These are phyloP conservation scores for Sarcoramphus papa DNA, from an alignment of 2,797 vertebrate species.

Conservation along the genomic window DNA sequence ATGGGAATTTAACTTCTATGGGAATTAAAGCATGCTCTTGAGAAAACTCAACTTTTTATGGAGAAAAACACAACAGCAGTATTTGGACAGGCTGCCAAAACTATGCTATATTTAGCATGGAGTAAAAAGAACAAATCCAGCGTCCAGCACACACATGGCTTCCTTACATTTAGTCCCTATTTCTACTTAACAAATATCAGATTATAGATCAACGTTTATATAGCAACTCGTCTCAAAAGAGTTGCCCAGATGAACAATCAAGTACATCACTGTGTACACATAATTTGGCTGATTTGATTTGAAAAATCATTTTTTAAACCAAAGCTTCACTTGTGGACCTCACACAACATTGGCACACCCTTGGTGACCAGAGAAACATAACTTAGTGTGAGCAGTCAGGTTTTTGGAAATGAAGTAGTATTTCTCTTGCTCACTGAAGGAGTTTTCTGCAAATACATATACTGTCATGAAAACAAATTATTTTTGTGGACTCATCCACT, in stretches of 20 bases:
- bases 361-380: neutral
- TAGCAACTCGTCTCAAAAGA: neutral
- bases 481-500: neutral
- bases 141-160: neutral
- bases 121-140: slow-evolving; percentile 1
- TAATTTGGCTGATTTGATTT: neutral
- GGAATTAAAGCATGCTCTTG: slow-evolving; percentile 28
- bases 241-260: neutral
- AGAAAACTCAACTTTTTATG: slow-evolving; percentile 27
- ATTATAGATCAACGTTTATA: neutral
- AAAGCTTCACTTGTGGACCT: neutral
- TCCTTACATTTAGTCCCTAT: neutral
- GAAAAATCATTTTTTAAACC: neutral
- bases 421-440: neutral
- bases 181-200: neutral
- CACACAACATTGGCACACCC: neutral
- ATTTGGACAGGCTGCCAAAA: slow-evolving; percentile 35
- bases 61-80: slow-evolving; percentile 25
- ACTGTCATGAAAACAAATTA: neutral
- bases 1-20: slow-evolving; percentile 33
- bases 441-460: neutral
- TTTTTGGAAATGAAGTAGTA: neutral
- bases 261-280: neutral
- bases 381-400: neutral
- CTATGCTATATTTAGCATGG: slow-evolving; percentile 30